Percentiles rank a stretch among this genome's conserved stretches.
Conservation (phyloP, 2,797 vertebrate species). For the Tachyglossus aculeatus region DNA sequence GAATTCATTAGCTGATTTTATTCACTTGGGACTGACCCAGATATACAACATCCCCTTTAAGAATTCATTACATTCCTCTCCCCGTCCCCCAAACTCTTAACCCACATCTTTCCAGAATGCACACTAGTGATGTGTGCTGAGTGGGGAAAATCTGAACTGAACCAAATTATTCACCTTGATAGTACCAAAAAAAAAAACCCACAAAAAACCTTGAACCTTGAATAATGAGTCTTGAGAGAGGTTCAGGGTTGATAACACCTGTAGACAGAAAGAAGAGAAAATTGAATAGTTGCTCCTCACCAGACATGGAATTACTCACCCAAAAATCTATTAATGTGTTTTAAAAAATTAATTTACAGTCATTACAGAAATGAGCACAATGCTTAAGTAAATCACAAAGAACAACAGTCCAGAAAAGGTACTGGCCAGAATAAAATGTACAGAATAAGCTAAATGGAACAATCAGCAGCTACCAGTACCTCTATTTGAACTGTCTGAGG, state of each 20-base stretch:
- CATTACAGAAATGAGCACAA: conserved; percentile 50
- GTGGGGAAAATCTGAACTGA: neutral
- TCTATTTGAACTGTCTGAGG: too few species aligned
- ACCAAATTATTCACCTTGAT: too few species aligned
- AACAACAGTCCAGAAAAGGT: conserved; percentile 61
- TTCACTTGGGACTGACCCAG: neutral
- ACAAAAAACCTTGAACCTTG: neutral
- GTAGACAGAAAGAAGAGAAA: conserved; percentile 8
- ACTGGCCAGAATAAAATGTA: rapidly evolving
- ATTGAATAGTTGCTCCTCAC: conserved; percentile 18
- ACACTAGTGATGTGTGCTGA: neutral
- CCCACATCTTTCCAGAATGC: neutral
- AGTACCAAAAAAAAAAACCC: neutral
- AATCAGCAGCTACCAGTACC: neutral
- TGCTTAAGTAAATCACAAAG: conserved; percentile 60
- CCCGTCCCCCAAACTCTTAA: too few species aligned
- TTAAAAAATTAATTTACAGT: conserved; percentile 41
- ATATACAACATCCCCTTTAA: too few species aligned
- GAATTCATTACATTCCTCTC: too few species aligned
- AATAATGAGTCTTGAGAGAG: neutral
- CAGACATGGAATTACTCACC: conserved; percentile 28
- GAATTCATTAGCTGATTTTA: conserved; percentile 22
- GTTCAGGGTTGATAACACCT: neutral
- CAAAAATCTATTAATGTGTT: conserved; percentile 29
- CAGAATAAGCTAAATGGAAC: conserved; percentile 32